A percentile compares a stretch with the other conserved stretches of the same genome.
Evolutionary conservation across 1,140 invertebrate genomes (phyloP).

Genomic region (Callitettix versicolor): DNA sequence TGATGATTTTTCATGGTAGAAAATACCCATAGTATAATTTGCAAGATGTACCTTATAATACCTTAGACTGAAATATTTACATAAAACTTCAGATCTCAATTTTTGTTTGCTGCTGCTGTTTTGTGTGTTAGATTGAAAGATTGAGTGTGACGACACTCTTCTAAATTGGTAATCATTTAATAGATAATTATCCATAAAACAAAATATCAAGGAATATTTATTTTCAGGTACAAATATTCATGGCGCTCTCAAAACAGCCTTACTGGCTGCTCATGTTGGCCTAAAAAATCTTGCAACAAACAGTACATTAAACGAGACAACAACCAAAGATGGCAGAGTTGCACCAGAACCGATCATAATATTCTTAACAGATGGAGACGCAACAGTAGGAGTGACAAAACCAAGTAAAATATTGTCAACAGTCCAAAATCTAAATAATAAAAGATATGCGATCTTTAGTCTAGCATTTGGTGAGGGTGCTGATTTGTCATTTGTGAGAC

Average conservation of each 20-base stretch:
- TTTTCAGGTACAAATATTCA: conserved; percentile 50
- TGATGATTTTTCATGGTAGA: too few relatives aligned
- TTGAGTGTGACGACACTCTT: too few relatives aligned
- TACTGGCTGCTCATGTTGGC: conserved; percentile 40
- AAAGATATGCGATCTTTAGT: conserved; percentile 39
- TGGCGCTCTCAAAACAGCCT: conserved; percentile 44
- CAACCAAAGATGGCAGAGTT: background rate
- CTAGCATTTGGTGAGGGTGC: conserved; percentile 62
- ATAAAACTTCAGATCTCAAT: too few relatives aligned
- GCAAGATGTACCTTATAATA: too few relatives aligned
- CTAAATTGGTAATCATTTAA: too few relatives aligned
- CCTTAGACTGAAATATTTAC: too few relatives aligned
- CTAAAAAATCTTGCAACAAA: background rate
- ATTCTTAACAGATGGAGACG: conserved; percentile 65
- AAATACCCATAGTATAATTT: too few relatives aligned
- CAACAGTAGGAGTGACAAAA: conserved; percentile 48
- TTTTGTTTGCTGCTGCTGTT: too few relatives aligned
- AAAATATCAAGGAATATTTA: too few relatives aligned
- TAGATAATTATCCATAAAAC: too few relatives aligned
- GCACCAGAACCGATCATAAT: conserved; percentile 50
- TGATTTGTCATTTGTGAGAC: conserved; percentile 52
- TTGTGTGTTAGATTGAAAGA: too few relatives aligned
- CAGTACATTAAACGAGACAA: background rate
- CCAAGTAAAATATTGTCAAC: conserved; percentile 39
- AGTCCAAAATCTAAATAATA: conserved; percentile 20